phyloP scores from a whole-genome alignment of 2,113 vertebrate genomes.

The Setophaga kirtlandii region DNA sequence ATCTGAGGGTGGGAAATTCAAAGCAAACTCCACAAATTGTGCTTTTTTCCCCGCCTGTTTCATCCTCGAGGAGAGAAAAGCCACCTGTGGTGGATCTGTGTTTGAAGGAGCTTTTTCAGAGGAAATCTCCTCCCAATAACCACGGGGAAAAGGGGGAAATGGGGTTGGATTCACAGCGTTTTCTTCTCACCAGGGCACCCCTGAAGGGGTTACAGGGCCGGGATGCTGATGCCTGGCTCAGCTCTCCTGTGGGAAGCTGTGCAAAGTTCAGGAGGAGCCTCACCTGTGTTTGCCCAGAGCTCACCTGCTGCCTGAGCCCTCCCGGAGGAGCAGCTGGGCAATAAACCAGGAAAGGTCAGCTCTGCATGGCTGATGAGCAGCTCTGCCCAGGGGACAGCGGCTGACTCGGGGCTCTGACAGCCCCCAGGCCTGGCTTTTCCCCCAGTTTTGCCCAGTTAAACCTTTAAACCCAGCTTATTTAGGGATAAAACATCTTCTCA shows the following conservation, averaged over 20 bases:
- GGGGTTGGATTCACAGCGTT: background rate
- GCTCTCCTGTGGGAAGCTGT: background rate
- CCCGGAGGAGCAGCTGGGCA: background rate
- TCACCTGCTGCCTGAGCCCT: background rate
- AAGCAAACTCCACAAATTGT: background rate
- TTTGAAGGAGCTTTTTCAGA: background rate
- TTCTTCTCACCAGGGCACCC: background rate
- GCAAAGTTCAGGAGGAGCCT: slow-evolving; percentile 60
- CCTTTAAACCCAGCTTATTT: background rate
- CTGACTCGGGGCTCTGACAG: background rate
- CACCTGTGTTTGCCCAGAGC: background rate
- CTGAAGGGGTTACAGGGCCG: slow-evolving; percentile 27
- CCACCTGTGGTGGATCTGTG: accelerated
- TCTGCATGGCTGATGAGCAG: slow-evolving; percentile 9
- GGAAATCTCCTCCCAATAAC: accelerated
- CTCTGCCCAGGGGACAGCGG: background rate
- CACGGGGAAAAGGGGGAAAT: accelerated
- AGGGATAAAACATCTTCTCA: background rate
- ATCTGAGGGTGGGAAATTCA: background rate
- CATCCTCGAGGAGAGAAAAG: background rate
- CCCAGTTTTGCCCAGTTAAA: background rate
- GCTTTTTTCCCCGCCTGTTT: background rate
- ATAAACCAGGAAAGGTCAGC: slow-evolving; percentile 51
- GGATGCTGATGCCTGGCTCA: background rate
- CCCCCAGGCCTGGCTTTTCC: background rate